Evolutionary conservation across 1,140 invertebrate genomes (phyloP).

Genomic region (Pollicipes pollicipes): DNA sequence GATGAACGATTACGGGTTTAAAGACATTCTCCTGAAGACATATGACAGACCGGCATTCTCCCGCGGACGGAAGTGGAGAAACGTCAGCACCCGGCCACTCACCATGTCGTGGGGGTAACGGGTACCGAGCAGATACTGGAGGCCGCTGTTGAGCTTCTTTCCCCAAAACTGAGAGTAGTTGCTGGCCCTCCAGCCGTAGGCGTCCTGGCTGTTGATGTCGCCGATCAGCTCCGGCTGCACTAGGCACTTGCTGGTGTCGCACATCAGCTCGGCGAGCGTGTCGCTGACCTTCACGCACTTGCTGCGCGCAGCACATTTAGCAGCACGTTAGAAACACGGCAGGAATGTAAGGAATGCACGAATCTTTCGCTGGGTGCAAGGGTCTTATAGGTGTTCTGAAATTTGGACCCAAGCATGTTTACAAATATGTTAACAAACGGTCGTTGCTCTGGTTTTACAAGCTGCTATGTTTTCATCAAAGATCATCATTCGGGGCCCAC

Average conservation of each 20-base stretch:
- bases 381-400: too few species aligned
- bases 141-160: conserved; percentile 55
- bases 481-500: too few species aligned
- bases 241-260: conserved; percentile 52
- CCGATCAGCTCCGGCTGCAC: conserved; percentile 46
- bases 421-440: too few species aligned
- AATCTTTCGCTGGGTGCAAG: too few species aligned
- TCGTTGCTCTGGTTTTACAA: too few species aligned
- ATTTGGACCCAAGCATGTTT: too few species aligned
- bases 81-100: conserved; percentile 16
- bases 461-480: too few species aligned
- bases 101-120: conserved; percentile 35
- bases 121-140: conserved; percentile 51
- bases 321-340: background rate
- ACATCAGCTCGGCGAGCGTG: conserved; percentile 25
- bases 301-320: background rate
- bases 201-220: conserved; percentile 37
- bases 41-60: background rate
- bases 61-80: background rate
- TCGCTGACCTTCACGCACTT: background rate
- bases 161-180: conserved; percentile 74
- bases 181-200: conserved; percentile 46
- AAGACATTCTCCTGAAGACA: too few species aligned
- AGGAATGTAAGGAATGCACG: too few species aligned
- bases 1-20: too few species aligned